Evolutionary conservation across 23 tunicate genomes (phyloP).

Genomic region (Ascidia mentula): DNA sequence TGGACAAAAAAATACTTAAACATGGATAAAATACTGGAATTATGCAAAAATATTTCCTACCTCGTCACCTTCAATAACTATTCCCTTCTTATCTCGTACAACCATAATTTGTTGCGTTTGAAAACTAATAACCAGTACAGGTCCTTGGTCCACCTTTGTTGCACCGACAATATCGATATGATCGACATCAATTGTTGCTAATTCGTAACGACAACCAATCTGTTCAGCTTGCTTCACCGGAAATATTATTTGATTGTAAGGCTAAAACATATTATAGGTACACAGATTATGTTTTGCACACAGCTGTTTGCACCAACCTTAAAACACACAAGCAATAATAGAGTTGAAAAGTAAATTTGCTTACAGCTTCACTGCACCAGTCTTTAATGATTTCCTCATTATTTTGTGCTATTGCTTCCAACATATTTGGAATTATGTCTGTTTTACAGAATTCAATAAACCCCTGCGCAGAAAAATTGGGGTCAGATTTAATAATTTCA

Average conservation of each 20-base stretch:
- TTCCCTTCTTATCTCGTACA: conserved; percentile 70
- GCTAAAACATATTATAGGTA: conserved; percentile 36
- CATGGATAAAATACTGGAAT: no score
- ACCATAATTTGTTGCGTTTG: conserved; percentile 88
- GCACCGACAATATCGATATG: conserved; percentile 85
- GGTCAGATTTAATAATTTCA: conserved; percentile 68
- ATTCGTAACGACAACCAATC: conserved; percentile 43
- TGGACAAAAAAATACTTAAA: no score
- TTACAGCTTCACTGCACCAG: conserved; percentile 93
- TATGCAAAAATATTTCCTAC: conserved; percentile 29
- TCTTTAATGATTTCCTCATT: conserved; percentile 80
- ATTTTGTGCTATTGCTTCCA: conserved; percentile 70
- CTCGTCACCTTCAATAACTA: conserved; percentile 75
- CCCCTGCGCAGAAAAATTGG: conserved; percentile 67
- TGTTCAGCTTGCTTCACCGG: conserved; percentile 68
- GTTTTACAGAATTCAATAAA: conserved; percentile 62
- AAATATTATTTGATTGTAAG: conserved; percentile 79
- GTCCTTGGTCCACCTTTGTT: conserved; percentile 86
- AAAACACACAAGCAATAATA: no score
- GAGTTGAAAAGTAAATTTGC: neutral
- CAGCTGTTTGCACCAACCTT: neutral
- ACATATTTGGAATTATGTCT: conserved; percentile 78
- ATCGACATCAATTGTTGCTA: conserved; percentile 70
- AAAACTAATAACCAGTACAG: conserved; percentile 77
- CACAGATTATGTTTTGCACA: neutral